Percentiles rank a stretch among this genome's conserved stretches.
These are phyloP conservation scores for Hydraecia micacea DNA, from an alignment of 2,888 invertebrate genomes.

Conservation along the genomic window DNA sequence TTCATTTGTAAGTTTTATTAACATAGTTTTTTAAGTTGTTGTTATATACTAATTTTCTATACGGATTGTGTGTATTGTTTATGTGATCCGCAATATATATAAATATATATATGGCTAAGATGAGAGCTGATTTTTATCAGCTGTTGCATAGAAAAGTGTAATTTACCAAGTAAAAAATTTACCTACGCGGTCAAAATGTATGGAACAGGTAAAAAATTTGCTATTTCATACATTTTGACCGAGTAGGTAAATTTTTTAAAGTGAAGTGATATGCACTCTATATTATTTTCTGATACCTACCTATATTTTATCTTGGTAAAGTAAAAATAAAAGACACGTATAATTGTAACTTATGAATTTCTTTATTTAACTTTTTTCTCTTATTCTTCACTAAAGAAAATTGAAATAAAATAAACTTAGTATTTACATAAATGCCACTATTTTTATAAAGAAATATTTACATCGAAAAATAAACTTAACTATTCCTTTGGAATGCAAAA, in stretches of 20 bases:
- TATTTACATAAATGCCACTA: conserved; percentile 68
- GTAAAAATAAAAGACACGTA: conserved; percentile 42
- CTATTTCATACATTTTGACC: too few relatives aligned
- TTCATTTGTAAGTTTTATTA: too few relatives aligned
- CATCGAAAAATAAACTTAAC: conserved; percentile 68
- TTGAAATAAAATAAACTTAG: conserved; percentile 50
- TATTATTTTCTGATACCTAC: background rate
- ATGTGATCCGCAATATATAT: too few relatives aligned
- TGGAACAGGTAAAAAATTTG: too few relatives aligned
- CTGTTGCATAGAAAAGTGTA: too few relatives aligned
- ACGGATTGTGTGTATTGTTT: too few relatives aligned
- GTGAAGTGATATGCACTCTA: background rate
- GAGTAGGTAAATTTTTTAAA: too few relatives aligned
- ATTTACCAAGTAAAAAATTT: too few relatives aligned
- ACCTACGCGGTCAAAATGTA: too few relatives aligned
- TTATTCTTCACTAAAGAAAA: conserved; percentile 44
- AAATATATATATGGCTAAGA: background rate
- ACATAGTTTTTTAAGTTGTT: too few relatives aligned
- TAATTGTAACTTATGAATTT: conserved; percentile 54
- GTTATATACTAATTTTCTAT: too few relatives aligned
- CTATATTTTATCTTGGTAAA: background rate
- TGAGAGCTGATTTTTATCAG: too few relatives aligned
- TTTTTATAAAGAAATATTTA: conserved; percentile 57
- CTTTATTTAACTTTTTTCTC: conserved; percentile 59
- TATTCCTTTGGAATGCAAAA: conserved; percentile 88